Evolutionary conservation across 2,888 invertebrate species (phyloP).

Genomic region (Steinernema scapterisci): DNA sequence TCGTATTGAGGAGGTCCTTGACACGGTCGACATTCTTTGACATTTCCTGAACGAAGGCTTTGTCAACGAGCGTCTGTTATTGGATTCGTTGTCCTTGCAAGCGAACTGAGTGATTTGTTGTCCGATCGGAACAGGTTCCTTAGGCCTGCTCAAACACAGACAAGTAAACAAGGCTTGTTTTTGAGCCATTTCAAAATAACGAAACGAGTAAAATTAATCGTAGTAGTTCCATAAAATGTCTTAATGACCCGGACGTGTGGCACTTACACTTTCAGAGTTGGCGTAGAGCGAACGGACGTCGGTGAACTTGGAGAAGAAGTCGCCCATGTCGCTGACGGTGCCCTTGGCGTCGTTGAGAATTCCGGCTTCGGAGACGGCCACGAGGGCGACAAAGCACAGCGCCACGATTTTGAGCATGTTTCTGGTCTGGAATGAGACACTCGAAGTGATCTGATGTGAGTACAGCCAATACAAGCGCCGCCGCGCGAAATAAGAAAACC

Average conservation of each 20-base stretch:
- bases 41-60: conserved; percentile 40
- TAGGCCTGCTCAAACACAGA: background rate
- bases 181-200: conserved; percentile 17
- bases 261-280: conserved; percentile 41
- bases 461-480: too few species aligned
- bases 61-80: background rate
- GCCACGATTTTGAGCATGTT: conserved; percentile 3
- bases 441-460: too few species aligned
- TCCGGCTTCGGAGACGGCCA: background rate
- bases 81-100: background rate
- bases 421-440: background rate
- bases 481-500: too few species aligned
- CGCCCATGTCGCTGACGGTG: conserved; percentile 45
- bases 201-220: background rate
- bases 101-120: conserved; percentile 9
- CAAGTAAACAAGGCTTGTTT: conserved; percentile 16
- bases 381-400: background rate
- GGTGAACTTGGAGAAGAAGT: conserved; percentile 53
- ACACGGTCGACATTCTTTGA: conserved; percentile 51
- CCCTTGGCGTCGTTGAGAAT: conserved; percentile 33
- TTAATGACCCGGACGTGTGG: background rate
- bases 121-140: conserved; percentile 16
- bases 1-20: conserved; percentile 49
- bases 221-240: too few species aligned
- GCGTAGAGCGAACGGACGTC: conserved; percentile 51